These are phyloP conservation scores for Imbricaverruca yamaguchii DNA, from an alignment of 2,888 invertebrate genomes.

Conservation along the genomic window DNA sequence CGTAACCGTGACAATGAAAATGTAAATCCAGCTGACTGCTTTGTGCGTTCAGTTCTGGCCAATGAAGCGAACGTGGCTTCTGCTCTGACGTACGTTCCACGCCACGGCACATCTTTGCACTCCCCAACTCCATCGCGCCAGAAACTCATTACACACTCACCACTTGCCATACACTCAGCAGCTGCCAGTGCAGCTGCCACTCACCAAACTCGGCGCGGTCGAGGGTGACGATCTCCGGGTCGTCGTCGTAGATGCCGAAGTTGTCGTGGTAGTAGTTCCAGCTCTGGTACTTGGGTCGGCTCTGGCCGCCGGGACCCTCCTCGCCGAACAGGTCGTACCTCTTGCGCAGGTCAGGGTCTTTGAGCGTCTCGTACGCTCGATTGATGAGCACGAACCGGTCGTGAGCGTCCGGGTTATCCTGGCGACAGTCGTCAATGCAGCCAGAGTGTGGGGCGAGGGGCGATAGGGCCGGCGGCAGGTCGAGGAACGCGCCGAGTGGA, in stretches of 20 bases:
- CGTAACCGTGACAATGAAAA: too few relatives aligned
- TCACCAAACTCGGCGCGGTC: conserved; percentile 66
- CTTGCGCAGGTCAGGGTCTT: conserved; percentile 68
- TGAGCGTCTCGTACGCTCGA: conserved; percentile 76
- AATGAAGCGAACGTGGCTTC: too few relatives aligned
- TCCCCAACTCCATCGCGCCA: too few relatives aligned
- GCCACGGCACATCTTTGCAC: too few relatives aligned
- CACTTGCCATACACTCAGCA: conserved; percentile 35
- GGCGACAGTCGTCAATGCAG: conserved; percentile 19
- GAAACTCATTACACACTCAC: too few relatives aligned
- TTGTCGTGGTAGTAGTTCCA: conserved; percentile 70
- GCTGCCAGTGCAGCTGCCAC: conserved; percentile 42
- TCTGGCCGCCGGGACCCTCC: conserved; percentile 48
- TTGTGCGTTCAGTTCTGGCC: too few relatives aligned
- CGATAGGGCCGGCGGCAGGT: too few relatives aligned
- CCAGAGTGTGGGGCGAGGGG: too few relatives aligned
- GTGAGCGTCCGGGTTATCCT: conserved; percentile 67
- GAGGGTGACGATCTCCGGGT: conserved; percentile 69
- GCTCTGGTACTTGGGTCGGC: conserved; percentile 61
- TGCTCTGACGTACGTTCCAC: too few relatives aligned
- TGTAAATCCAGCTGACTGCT: too few relatives aligned
- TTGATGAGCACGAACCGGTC: conserved; percentile 69
- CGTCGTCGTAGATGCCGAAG: conserved; percentile 80
- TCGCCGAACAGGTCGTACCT: conserved; percentile 73
- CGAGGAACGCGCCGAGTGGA: too few relatives aligned